phyloP scores from a whole-genome alignment of 37 sponge, comb jelly and placozoan genomes.

The Lycopodina hypogea region DNA sequence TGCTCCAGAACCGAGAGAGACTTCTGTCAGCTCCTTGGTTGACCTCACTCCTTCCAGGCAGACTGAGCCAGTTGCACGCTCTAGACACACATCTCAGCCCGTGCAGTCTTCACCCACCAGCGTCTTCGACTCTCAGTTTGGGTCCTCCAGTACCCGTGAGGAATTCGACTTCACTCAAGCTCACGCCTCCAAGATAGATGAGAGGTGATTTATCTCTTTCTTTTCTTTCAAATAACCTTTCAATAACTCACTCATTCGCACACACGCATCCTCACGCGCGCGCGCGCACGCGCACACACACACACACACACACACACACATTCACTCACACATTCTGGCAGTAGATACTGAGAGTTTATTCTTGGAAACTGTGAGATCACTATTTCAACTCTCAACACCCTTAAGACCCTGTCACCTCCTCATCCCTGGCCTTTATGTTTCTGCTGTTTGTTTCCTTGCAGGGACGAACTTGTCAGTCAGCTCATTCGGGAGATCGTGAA shows the following conservation, averaged over 20 bases:
- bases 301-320: too few species aligned
- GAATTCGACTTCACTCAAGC: conserved; percentile 14
- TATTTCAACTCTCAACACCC: too few species aligned
- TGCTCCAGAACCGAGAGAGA: not conserved
- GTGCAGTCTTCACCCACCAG: not conserved
- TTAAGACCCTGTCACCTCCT: too few species aligned
- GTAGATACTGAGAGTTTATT: too few species aligned
- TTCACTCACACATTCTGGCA: too few species aligned
- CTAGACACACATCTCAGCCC: not conserved
- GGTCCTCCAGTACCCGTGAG: not conserved
- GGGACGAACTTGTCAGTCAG: conserved; percentile 84
- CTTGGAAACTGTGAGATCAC: too few species aligned
- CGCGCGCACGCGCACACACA: too few species aligned
- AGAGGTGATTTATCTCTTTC: not conserved
- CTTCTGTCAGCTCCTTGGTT: not conserved
- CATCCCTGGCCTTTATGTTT: too few species aligned
- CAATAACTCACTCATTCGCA: too few species aligned
- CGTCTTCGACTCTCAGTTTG: not conserved
- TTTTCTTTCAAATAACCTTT: too few species aligned
- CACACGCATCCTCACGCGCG: too few species aligned
- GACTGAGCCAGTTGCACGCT: too few species aligned
- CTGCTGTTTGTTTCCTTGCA: conserved; percentile 7
- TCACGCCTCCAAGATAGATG: not conserved
- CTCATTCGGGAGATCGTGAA: conserved; percentile 86
- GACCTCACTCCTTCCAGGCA: not conserved